Base-by-base conservation (phyloP, 92 coral and sea anemone genomes). In the Pocillopora meandrina region DNA sequence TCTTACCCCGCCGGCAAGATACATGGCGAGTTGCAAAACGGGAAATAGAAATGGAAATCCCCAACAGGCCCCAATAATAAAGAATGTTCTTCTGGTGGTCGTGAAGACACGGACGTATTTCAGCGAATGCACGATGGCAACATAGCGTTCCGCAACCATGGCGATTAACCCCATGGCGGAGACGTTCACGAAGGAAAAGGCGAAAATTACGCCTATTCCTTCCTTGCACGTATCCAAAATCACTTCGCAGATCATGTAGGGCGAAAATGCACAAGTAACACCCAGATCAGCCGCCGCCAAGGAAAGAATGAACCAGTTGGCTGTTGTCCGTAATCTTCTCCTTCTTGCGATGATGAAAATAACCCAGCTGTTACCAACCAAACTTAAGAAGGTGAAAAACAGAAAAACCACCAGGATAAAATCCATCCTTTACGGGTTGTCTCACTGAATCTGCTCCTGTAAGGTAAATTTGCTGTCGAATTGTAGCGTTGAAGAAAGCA, bases 91-190 rank as follows among this genome's bases (percentile, higher is more conserved):
- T 19, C 72, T 62, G 12, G 21, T 78, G 10, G 59, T 9, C 3
- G 59, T 78, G 72, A 78, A 35, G 36, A 78, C 34, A 36, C 19
- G 16, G 23, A 78, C 34, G 73, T 78, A 78, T 78, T 78, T 64
- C 62, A 78, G 20, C 14, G 36, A 20, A 65, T 65, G 13, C 5
- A 78, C 74, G 61, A 65, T 65, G 33, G 82, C 73, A 18, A 78
- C 62, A 34, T 78, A 78, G 14, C 82, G 82, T 65, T 78, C 82
- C 10, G 72, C 18, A 12, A 78, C 47, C 82, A 78, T 65, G 3
- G 62, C 73, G n/a, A 63, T 66, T 9, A 78, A 49, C 3, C 60
- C 16, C 5, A 63, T 47, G 36, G 65, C 65, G 2, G 73, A 64
- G 10, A 33, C 74, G 11, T 78, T 72, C 6, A 18, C 19, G 34